Conservation (phyloP, 2,797 vertebrate species). For the Todus mexicanus region DNA sequence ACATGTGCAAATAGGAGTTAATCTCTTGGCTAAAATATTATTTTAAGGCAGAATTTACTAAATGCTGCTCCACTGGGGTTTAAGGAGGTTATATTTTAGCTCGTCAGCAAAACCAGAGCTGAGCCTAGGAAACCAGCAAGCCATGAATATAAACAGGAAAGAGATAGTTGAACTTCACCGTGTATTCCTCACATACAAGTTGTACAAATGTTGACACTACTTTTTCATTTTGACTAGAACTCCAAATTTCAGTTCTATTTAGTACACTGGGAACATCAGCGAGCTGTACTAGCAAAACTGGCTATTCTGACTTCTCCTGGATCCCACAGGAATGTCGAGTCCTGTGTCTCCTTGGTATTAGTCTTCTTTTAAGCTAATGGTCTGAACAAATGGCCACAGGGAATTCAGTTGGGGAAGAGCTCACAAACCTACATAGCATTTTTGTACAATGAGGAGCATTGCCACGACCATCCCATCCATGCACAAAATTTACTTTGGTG, state of each 20-base stretch:
- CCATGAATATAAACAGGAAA: constrained; percentile 46
- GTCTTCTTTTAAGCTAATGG: neutral
- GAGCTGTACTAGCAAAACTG: neutral
- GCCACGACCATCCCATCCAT: neutral
- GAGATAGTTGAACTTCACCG: neutral
- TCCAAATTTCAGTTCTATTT: neutral
- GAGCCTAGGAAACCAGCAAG: constrained; percentile 49
- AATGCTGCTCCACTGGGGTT: constrained; percentile 31
- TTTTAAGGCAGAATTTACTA: constrained; percentile 33
- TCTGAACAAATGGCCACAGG: neutral
- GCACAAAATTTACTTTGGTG: neutral
- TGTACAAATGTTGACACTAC: neutral
- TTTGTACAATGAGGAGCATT: neutral
- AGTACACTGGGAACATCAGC: neutral
- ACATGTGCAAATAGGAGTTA: constrained; percentile 30
- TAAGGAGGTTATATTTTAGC: constrained; percentile 36
- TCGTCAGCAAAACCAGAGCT: constrained; percentile 47
- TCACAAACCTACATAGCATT: neutral
- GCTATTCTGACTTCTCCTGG: neutral
- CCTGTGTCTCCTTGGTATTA: neutral
- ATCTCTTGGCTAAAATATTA: constrained; percentile 25
- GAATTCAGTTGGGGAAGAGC: neutral
- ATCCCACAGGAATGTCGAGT: neutral
- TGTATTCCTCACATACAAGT: neutral
- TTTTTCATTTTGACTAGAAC: neutral